Conservation (phyloP, 2,113 vertebrate genomes). For the Mesembrinibis cayennensis region DNA sequence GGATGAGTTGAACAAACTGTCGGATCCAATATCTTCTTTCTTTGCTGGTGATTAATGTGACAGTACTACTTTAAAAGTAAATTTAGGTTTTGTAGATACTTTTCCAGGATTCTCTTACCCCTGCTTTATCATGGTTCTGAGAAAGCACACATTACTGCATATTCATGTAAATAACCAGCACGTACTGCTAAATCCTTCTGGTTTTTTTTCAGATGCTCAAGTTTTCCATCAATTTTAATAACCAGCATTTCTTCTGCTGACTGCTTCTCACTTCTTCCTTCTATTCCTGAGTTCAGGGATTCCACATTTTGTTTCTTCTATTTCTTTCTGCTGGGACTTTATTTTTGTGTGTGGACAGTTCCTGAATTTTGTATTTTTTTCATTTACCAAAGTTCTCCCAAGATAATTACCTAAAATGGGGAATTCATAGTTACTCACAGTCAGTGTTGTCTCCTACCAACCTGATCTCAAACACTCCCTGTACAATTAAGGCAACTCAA, state of each 20-base stretch:
- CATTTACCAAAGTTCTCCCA: background rate
- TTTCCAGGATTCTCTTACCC: background rate
- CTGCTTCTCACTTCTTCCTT: slow-evolving; percentile 9
- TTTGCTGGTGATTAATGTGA: background rate
- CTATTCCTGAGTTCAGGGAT: background rate
- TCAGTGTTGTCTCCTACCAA: background rate
- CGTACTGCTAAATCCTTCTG: background rate
- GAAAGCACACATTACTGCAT: background rate
- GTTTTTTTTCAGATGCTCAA: background rate
- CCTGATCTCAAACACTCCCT: background rate
- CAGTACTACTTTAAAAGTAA: background rate
- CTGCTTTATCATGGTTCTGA: background rate
- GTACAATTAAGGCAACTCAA: background rate
- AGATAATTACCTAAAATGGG: background rate
- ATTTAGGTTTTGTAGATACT: background rate
- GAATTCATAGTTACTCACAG: background rate
- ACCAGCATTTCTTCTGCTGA: background rate
- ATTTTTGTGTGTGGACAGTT: background rate
- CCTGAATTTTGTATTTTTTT: background rate
- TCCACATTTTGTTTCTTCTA: slow-evolving; percentile 3
- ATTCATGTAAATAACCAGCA: background rate
- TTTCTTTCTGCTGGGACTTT: background rate
- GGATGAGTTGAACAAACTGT: background rate
- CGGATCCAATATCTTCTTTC: background rate
- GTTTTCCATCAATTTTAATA: background rate